phyloP scores from a whole-genome alignment of 1,140 invertebrate genomes.

The Laodelphax striatellus region DNA sequence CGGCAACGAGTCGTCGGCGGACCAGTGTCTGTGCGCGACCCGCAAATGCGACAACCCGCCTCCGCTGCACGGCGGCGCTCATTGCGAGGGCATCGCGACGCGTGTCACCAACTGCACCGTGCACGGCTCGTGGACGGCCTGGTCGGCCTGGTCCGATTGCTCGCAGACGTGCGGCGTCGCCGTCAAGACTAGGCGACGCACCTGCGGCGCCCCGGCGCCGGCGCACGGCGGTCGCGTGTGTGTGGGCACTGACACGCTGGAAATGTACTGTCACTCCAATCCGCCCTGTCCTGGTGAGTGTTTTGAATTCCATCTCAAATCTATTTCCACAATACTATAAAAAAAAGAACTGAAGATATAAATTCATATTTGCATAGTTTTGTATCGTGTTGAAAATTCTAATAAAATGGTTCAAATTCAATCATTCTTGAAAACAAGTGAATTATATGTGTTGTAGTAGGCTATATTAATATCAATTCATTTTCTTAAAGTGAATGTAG shows the following conservation, averaged over 20 bases:
- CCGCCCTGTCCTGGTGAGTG: conserved; percentile 61
- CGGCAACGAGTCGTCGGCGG: conserved; percentile 24
- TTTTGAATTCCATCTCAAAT: no score
- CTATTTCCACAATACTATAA: no score
- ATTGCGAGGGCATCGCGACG: conserved; percentile 38
- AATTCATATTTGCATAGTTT: no score
- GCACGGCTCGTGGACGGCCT: conserved; percentile 77
- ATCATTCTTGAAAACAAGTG: no score
- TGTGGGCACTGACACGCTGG: conserved; percentile 61
- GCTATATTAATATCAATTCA: no score
- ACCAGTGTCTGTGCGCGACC: conserved; percentile 65
- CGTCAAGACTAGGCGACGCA: conserved; percentile 62
- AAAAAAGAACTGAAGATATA: no score
- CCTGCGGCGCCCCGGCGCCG: conserved; percentile 72
- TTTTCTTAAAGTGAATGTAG: no score
- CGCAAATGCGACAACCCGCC: conserved; percentile 70
- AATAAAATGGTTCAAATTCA: no score
- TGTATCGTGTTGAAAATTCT: no score
- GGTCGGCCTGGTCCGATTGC: conserved; percentile 80
- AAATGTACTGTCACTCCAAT: conserved; percentile 62
- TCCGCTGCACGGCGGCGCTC: conserved; percentile 61
- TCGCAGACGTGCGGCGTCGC: conserved; percentile 64
- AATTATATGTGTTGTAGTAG: no score
- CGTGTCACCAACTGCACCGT: conserved; percentile 67
- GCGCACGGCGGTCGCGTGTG: conserved; percentile 73